Evolutionary conservation across 2,797 vertebrate genomes (phyloP).

Genomic region (Euthynnus affinis): DNA sequence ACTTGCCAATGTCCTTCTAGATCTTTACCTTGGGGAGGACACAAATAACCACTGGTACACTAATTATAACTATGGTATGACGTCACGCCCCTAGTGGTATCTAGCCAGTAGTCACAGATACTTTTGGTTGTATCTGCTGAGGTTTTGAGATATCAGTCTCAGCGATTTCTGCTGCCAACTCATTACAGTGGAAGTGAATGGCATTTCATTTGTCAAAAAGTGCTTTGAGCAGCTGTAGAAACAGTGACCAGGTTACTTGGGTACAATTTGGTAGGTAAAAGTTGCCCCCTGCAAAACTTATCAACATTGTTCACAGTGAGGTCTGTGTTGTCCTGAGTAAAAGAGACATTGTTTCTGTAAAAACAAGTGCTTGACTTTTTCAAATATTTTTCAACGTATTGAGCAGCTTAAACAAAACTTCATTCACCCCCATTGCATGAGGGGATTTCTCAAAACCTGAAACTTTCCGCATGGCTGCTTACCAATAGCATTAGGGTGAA

Average conservation of each 20-base stretch:
- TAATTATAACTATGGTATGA: conserved; percentile 56
- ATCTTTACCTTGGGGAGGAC: conserved; percentile 52
- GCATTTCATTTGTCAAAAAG: not conserved
- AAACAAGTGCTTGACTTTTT: too few relatives aligned
- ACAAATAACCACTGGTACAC: conserved; percentile 55
- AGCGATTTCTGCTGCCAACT: not conserved
- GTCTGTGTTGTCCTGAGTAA: too few relatives aligned
- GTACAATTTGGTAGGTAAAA: not conserved
- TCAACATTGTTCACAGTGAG: not conserved
- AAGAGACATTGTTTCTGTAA: not conserved
- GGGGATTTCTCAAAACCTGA: too few relatives aligned
- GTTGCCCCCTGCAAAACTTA: not conserved
- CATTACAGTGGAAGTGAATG: not conserved
- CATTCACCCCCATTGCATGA: too few relatives aligned
- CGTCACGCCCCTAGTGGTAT: conserved; percentile 31
- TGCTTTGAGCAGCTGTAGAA: not conserved
- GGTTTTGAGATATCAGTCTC: conserved; percentile 7
- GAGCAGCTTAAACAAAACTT: too few relatives aligned
- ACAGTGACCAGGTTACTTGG: not conserved
- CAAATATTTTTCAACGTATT: too few relatives aligned
- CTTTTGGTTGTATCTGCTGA: conserved; percentile 20
- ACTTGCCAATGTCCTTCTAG: conserved; percentile 28
- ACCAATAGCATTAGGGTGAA: too few relatives aligned
- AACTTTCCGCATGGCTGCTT: too few relatives aligned
- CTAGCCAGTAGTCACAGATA: conserved; percentile 22